Evolutionary conservation across 1,140 invertebrate genomes (phyloP), one percentile per base, ranked within the genome.

Genomic region (Callitettix versicolor): DNA sequence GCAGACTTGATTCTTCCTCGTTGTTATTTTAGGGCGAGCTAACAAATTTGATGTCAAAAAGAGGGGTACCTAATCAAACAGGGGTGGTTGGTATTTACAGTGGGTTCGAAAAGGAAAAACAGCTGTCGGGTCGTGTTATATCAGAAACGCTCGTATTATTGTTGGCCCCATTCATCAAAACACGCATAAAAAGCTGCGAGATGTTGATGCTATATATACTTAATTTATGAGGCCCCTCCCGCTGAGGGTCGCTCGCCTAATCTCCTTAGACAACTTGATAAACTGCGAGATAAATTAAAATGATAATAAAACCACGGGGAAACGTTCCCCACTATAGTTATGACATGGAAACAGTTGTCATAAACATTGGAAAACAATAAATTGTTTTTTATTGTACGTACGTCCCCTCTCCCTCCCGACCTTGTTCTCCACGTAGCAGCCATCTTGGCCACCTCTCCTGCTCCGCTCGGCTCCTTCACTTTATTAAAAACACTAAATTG

Each of bases 301-400:
- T 43, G 41, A 55, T 55, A 55, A 55, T 55, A 55, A 55, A 55
- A 55, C 53, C 53, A 26, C 53, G 36, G 50, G 53, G 53, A 36
- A 54, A 54, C 40, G 40, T 15, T 46, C 44, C 53, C 53, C n/a
- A 18, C 40, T 38, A 33, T 41, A n/a, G 50, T 41, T 52, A 41
- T 52, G 50, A 52, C 50, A 52, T 33, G 50, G 50, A 40, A 52
- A 55, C 53, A 47, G 53, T 33, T 34, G 53, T 47, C 53, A 43
- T 55, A 55, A 55, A 55, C 53, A 55, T 55, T 34, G 53, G 53
- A 55, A 55, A 55, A 55, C 53, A 46, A 55, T 55, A 55, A 55
- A 55, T 55, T 34, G 53, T 43, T 55, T 46, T 55, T 55, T 55
- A 55, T 55, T 44, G 53, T 43, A 41, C 36, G 30, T 22, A 17